phyloP scores from a whole-genome alignment of 2,797 vertebrate genomes.

The Tragelaphus eurycerus region DNA sequence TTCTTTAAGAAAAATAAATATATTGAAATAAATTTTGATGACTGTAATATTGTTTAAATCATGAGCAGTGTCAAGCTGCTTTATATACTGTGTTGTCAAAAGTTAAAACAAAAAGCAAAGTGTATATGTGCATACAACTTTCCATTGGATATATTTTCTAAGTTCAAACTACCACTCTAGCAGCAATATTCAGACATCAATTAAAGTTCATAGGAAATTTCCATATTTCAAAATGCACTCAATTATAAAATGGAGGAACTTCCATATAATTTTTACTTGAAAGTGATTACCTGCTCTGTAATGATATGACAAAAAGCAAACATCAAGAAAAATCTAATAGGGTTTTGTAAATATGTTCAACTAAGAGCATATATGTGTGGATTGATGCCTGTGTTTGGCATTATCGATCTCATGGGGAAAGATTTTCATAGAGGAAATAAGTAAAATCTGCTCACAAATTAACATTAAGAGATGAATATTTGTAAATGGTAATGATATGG shows the following conservation, averaged over 20 bases:
- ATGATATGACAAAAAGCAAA: not conserved
- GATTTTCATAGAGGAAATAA: not conserved
- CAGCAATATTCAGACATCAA: not conserved
- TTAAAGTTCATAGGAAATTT: not conserved
- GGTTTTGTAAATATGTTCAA: not conserved
- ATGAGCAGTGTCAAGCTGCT: not conserved
- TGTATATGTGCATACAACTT: not conserved
- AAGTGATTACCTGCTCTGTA: not conserved
- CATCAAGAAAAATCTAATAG: not conserved
- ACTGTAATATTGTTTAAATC: not conserved
- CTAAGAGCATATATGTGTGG: not conserved
- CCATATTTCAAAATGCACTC: not conserved
- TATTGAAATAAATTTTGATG: not conserved
- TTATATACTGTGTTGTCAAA: not conserved
- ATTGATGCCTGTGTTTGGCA: not conserved
- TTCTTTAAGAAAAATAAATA: not conserved
- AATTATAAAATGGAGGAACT: not conserved
- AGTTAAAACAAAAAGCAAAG: not conserved
- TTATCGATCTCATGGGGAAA: not conserved
- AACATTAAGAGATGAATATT: not conserved
- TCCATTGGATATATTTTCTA: not conserved
- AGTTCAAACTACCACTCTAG: not conserved
- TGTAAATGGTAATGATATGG: not conserved
- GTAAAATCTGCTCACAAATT: not conserved
- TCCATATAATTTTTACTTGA: not conserved